Evolutionary conservation across 2,797 vertebrate species (phyloP), one percentile per base, ranked within the genome.

Genomic region (Apodemus agrarius): DNA sequence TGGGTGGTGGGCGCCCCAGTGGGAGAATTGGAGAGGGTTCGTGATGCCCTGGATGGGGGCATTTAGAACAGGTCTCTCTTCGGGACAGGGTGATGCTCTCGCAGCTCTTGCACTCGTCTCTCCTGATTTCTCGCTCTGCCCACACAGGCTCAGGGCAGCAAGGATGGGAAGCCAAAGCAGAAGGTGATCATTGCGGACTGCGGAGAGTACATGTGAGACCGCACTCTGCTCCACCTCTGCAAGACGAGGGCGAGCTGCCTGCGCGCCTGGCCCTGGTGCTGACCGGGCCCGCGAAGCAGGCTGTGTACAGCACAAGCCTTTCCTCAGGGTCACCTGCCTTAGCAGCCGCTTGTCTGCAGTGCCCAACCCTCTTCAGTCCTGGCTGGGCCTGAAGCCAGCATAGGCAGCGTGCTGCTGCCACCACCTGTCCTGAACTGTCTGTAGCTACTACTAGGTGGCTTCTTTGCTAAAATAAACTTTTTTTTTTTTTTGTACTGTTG

Each of bases 181-280:
- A 99, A 99, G 97, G 99, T 99, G 95, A 99, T 99, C 88, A 99
- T 99, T 91, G 99, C 99, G 0, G 99, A 99, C 98, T 99, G 99
- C 13, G 99, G 99, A 91, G 99, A 99, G 98, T 99, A 99, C n/a
- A 98, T 98, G 8, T 99, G 98, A 99, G 37, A 1, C 31, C 24
- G 34, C 0, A 2, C 9, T 11, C 43, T 37, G 26, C 34, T 43
- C n/a, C 34, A 34, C 14, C 86, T 37, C 54, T 31, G 43, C 0
- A 5, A 2, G 0, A 52, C 72, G 31, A 1, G 7, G 31, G 3
- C 31, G n/a, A 75, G 26, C 63, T 1, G 4, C 43, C 9, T 37
- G 52, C 16, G 54, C 19, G 37, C 0, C 2, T 0, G n/a, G 37
- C n/a, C 43, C 49, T 7, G 52, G 12, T 52, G 52, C 52, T 52